A percentile compares a stretch with the other conserved stretches of the same genome.
Conservation (phyloP, 2,113 vertebrate species). For the Gnathonemus echidnorhynchus region DNA sequence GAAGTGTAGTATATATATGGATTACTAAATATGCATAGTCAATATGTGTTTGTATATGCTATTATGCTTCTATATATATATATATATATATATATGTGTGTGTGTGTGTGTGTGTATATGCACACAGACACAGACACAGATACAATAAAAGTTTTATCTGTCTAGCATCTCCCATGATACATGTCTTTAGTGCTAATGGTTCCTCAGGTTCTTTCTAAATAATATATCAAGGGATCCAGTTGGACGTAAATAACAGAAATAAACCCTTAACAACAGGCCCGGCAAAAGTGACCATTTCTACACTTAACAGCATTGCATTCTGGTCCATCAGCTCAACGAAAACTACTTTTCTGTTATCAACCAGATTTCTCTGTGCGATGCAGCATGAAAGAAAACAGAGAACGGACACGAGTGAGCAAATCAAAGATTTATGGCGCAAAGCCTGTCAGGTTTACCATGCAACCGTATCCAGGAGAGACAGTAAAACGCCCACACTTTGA, state of each 20-base stretch:
- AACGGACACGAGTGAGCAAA: constrained; percentile 31
- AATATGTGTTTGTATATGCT: neutral
- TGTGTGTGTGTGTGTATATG: no score
- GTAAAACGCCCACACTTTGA: constrained; percentile 60
- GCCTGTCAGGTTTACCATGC: constrained; percentile 60
- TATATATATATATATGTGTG: neutral
- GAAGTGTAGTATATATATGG: no score
- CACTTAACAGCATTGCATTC: neutral
- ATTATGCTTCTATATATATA: neutral
- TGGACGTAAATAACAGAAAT: neutral
- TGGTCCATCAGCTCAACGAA: neutral
- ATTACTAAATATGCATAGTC: neutral
- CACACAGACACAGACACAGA: neutral
- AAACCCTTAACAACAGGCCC: neutral
- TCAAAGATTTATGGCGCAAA: constrained; percentile 52
- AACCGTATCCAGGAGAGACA: constrained; percentile 32
- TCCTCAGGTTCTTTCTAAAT: neutral
- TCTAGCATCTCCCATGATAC: neutral
- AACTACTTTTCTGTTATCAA: neutral
- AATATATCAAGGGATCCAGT: neutral
- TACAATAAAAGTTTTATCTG: neutral
- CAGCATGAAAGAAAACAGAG: neutral
- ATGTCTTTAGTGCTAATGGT: neutral
- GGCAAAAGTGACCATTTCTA: neutral
- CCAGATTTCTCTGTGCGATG: neutral